Base-by-base conservation (phyloP, 2,797 vertebrate species). In the Sebastes vulpes region DNA sequence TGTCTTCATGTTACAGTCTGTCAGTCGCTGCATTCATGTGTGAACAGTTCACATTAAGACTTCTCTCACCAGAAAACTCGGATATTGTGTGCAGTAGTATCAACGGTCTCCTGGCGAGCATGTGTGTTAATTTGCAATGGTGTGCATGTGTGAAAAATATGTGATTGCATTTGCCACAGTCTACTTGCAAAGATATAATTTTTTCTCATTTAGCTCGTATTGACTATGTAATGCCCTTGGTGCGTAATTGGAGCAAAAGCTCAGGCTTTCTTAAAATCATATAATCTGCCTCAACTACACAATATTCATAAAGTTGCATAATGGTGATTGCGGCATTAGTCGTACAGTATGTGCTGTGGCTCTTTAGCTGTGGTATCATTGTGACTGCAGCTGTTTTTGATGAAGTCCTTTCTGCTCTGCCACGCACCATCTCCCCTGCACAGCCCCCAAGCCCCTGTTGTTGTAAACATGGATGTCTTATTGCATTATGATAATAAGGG, bases 401-500 rank as follows among this genome's bases (percentile, higher is more conserved):
- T 85, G 52, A 82, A 85, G 77, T 76, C 66, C 28, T 77, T 77
- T 89, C 72, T 86, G 71, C 69, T 89, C 50, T 74, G 65, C 59
- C 66, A 83, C 46, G 14, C 83, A 70, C 77, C 53, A 75, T 86
- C 75, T 84, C 81, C 29, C 74, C 1, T 46, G 48, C 42, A 28
- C 32, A 72, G 31, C 69, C 82, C 73, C 58, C 66, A 35, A 77
- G 76, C 75, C 72, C 63, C 74, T 84, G 77, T 88, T 87, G 74
- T 82, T 79, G 87, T 93, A 89, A 91, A 89, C 85, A 89, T 53
- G 46, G 75, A 86, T 89, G 84, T 89, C 78, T 91, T 87, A 74
- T 82, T 86, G 82, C 77, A 89, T 87, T 89, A 86, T 90, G 72
- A 73, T 92, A 91, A 91, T 92, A 69, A 75, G 64, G 67, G 20